Evolutionary conservation across 2,113 vertebrate genomes (phyloP).

Genomic region (Pangasianodon hypophthalmus): DNA sequence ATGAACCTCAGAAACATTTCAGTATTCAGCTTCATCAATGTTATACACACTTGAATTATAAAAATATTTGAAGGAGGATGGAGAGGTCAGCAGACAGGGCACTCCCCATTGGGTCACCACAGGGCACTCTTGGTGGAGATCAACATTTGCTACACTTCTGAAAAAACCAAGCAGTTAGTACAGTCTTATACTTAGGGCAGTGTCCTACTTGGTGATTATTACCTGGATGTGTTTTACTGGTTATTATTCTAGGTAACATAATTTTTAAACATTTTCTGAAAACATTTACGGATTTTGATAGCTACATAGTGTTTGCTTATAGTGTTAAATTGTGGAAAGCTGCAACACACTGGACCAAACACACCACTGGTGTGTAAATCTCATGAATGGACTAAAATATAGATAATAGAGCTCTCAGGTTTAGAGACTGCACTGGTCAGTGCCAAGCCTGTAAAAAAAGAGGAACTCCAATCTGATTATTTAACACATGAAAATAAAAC

Average conservation of each 20-base stretch:
- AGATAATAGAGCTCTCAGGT: not conserved
- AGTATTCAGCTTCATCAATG: not conserved
- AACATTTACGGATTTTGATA: not conserved
- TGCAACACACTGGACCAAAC: not conserved
- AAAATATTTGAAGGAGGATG: not conserved
- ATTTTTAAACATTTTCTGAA: not conserved
- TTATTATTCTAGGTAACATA: not conserved
- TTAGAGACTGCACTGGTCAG: not conserved
- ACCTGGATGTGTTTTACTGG: not conserved
- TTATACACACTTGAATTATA: not conserved
- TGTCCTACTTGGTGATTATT: not conserved
- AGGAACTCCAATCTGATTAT: not conserved
- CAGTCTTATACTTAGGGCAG: not conserved
- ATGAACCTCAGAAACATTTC: not conserved
- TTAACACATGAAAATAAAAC: not conserved
- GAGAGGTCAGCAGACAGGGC: not conserved
- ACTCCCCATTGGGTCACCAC: too few relatives aligned
- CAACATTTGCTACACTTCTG: not conserved
- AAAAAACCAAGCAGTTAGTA: not conserved
- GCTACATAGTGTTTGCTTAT: not conserved
- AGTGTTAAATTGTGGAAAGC: not conserved
- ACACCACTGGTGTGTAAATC: not conserved
- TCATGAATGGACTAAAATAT: not conserved
- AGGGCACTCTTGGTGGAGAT: not conserved
- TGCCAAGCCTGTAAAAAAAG: too few relatives aligned